These are phyloP conservation scores for Donacobius atricapilla DNA, from an alignment of 2,113 vertebrate species.

Conservation along the genomic window DNA sequence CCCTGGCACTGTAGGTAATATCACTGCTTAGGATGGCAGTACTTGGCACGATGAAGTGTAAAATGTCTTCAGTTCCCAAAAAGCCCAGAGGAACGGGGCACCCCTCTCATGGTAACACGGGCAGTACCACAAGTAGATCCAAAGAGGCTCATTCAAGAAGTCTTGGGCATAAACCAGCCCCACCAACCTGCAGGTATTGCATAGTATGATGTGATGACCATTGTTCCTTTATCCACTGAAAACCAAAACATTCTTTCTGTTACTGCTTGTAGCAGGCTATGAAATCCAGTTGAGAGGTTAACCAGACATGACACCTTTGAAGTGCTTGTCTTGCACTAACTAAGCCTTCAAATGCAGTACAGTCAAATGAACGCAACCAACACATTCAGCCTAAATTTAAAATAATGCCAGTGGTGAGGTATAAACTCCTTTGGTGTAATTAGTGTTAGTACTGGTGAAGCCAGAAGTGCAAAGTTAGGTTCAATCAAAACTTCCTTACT, in stretches of 20 bases:
- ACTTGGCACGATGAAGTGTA: neutral
- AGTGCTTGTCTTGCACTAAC: neutral
- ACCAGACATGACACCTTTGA: neutral
- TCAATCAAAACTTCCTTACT: neutral
- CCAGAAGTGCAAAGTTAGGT: neutral
- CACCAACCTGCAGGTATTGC: neutral
- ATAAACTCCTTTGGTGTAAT: neutral
- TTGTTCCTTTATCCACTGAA: neutral
- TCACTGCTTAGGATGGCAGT: neutral
- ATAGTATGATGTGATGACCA: neutral
- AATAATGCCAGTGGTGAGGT: neutral
- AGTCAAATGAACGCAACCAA: neutral
- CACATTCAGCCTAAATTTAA: neutral
- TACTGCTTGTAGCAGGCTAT: neutral
- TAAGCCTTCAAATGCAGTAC: neutral
- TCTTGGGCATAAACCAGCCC: neutral
- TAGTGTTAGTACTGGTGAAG: neutral
- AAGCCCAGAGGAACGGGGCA: fast-evolving
- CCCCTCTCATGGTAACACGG: neutral
- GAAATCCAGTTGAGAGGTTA: neutral
- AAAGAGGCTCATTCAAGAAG: neutral
- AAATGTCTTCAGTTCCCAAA: neutral
- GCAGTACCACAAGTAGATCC: neutral
- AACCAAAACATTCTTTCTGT: neutral
- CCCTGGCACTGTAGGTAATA: neutral